A percentile compares a stretch with the other conserved stretches of the same genome.
Conservation (phyloP, 2,888 invertebrate species). For the Lithophane ornitopus region DNA sequence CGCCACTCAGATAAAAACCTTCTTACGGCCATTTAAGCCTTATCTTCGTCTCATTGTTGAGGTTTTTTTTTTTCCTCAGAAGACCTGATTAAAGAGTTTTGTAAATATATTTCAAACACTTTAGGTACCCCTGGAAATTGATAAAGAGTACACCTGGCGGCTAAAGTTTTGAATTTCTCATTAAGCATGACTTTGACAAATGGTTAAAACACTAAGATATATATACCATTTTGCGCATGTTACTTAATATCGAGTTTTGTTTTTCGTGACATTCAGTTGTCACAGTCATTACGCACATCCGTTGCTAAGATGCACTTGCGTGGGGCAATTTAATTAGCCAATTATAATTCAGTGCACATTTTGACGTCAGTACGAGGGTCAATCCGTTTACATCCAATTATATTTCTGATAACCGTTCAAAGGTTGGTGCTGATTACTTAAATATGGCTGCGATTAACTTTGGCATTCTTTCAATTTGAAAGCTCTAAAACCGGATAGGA, state of each 20-base stretch:
- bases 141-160: constrained; percentile 23
- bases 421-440: constrained; percentile 24
- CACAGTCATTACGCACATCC: constrained; percentile 85
- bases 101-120: constrained; percentile 35
- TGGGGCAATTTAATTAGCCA: constrained; percentile 84
- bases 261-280: constrained; percentile 73
- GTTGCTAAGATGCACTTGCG: constrained; percentile 82
- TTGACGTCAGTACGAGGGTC: constrained; percentile 72
- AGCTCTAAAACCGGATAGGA: constrained; percentile 15
- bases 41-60: constrained; percentile 52
- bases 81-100: constrained; percentile 44
- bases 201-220: constrained; percentile 41
- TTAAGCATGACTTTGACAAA: constrained; percentile 57
- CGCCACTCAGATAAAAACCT: constrained; percentile 60
- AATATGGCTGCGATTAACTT: constrained; percentile 7
- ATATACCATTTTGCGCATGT: constrained; percentile 52
- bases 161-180: constrained; percentile 34
- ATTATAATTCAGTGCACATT: constrained; percentile 72
- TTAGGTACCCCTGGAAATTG: constrained; percentile 39
- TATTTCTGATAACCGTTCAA: constrained; percentile 21
- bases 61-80: constrained; percentile 19
- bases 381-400: constrained; percentile 67
- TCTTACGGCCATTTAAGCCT: constrained; percentile 52
- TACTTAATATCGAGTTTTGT: constrained; percentile 59
- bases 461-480: not conserved